Evolutionary conservation across 2,888 invertebrate genomes (phyloP).

Genomic region (Meiosimyza decipiens): DNA sequence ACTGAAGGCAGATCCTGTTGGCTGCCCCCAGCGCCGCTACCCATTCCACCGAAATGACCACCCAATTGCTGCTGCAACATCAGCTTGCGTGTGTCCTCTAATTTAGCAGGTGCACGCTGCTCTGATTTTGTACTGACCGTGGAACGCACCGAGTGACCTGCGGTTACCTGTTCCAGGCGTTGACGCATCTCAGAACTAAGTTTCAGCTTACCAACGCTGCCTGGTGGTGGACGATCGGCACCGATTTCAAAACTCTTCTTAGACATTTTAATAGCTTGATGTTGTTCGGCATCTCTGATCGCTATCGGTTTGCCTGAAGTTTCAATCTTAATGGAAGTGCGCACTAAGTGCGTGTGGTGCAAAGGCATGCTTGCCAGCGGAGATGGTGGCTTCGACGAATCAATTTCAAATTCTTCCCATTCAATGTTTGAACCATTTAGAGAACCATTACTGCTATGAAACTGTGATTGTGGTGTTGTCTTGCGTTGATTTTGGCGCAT

Average conservation of each 20-base stretch:
- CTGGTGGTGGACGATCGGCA: slow-evolving; percentile 83
- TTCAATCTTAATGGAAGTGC: slow-evolving; percentile 58
- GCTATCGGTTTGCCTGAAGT: slow-evolving; percentile 45
- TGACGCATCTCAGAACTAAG: slow-evolving; percentile 93
- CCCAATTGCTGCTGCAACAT: slow-evolving; percentile 88
- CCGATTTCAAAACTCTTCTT: slow-evolving; percentile 82
- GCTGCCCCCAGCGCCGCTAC: slow-evolving; percentile 33
- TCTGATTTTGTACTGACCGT: slow-evolving; percentile 79
- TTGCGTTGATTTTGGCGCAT: slow-evolving; percentile 84
- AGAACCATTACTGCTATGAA: slow-evolving; percentile 60
- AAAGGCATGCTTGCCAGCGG: slow-evolving; percentile 49
- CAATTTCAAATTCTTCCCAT: slow-evolving; percentile 89
- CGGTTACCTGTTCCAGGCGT: slow-evolving; percentile 87
- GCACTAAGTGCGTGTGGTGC: slow-evolving; percentile 52
- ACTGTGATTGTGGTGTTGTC: slow-evolving; percentile 77
- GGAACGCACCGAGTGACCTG: slow-evolving; percentile 85
- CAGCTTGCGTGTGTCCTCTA: slow-evolving; percentile 86
- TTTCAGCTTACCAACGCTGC: slow-evolving; percentile 90
- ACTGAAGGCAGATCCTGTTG: slow-evolving; percentile 61
- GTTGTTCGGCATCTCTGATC: slow-evolving; percentile 27
- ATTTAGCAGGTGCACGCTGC: slow-evolving; percentile 79
- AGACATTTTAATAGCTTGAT: slow-evolving; percentile 53
- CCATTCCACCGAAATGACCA: slow-evolving; percentile 65
- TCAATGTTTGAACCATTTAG: slow-evolving; percentile 72
- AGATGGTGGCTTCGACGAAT: slow-evolving; percentile 64